These are phyloP conservation scores for Parnassius mnemosyne DNA, from an alignment of 2,888 invertebrate species.

Conservation along the genomic window DNA sequence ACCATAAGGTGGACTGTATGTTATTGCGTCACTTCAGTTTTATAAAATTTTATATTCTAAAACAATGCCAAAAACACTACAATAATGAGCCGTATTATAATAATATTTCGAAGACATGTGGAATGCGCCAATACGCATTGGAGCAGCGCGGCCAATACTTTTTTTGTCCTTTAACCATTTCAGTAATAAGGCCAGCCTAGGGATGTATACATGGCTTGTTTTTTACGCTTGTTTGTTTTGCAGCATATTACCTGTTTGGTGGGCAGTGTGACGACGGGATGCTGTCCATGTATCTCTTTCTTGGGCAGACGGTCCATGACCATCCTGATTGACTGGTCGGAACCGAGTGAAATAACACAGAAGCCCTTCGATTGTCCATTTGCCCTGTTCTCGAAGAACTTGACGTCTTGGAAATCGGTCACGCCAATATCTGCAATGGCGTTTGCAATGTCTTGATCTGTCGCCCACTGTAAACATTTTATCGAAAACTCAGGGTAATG, in stretches of 20 bases:
- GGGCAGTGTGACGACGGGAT: constrained; percentile 96
- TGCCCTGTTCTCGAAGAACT: constrained; percentile 99
- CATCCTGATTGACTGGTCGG: constrained; percentile 92
- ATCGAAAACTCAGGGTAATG: constrained; percentile 57
- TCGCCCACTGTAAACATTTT: constrained; percentile 92
- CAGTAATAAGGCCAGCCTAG: too few species aligned
- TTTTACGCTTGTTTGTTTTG: background rate
- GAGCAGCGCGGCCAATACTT: too few species aligned
- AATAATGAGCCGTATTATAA: too few species aligned
- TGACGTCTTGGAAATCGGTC: constrained; percentile 96
- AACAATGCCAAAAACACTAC: too few species aligned
- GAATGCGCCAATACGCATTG: too few species aligned
- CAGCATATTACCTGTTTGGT: constrained; percentile 88
- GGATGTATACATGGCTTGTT: too few species aligned
- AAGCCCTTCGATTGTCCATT: constrained; percentile 99
- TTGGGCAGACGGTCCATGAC: constrained; percentile 97
- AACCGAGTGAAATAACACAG: constrained; percentile 96
- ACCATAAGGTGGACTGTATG: too few species aligned
- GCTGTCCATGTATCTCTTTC: constrained; percentile 97
- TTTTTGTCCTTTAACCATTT: too few species aligned
- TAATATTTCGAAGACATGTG: too few species aligned
- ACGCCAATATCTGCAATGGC: constrained; percentile 94
- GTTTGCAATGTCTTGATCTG: constrained; percentile 97
- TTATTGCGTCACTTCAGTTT: too few species aligned
- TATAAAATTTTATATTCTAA: too few species aligned